Base-by-base conservation (phyloP, 2,797 vertebrate species). In the Rousettus madagascariensis region DNA sequence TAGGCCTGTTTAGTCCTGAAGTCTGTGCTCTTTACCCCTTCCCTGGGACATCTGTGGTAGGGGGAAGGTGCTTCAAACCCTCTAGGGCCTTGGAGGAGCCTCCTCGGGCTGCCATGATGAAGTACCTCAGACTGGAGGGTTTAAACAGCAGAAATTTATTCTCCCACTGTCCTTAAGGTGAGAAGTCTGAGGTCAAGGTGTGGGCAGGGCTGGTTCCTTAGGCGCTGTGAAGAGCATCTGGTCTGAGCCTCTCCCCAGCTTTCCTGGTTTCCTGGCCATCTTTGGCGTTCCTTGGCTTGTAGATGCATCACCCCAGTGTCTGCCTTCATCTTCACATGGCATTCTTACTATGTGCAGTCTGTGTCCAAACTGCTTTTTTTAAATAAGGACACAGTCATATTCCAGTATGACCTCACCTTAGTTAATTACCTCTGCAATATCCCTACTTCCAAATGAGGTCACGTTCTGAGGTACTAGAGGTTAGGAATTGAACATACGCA, bases 401-500 rank as follows among this genome's bases (percentile, higher is more conserved):
- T 38, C 77, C 24, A 8, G 69, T 15, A 33, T n/a, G 20, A 86
- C 43, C 8, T 93, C 75, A 72, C 38, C 43, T 43, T 85, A 46
- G 78, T 10, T 17, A 26, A 43, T 84, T 24, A 43, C 43, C 78
- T 83, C 65, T 51, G 26, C 33, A 57, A 59, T 49, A 55, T 33
- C 20, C 30, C 30, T 33, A 5, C 41, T 79, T 80, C 87, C 75
- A 93, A 95, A 77, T 72, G 57, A 92, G 51, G 53, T 20, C 46
- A 87, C 11, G n/a, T 30, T 41, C 43, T 55, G 72, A 74, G 46
- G 41, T 53, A 17, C 36, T 1, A 6, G 41, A 46, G 41, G 7
- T 86, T 78, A 92, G 13, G 22, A 49, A 41, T 24, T 75, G 15
- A 33, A 38, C 20, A 9, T 3, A 6, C 10, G 24, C 12, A 26